Evolutionary conservation across 2,888 invertebrate species (phyloP), one percentile per base, ranked within the genome.

Genomic region (Julus scanicus): DNA sequence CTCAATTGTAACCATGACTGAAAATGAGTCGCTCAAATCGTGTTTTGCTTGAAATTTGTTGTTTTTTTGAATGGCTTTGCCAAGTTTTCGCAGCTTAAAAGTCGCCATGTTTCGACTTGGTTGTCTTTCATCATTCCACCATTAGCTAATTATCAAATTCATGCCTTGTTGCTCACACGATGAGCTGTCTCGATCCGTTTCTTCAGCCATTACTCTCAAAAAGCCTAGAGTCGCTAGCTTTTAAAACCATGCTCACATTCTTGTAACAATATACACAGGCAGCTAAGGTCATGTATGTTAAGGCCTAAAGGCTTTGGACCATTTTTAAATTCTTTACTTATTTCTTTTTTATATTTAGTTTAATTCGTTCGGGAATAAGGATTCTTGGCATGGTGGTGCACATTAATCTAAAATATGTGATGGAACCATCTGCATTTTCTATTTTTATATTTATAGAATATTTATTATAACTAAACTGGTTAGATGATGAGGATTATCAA

Each of bases 101-200:
- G 87, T 87, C 87, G 87, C 87, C 87, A 71, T 87, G 87, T 87
- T 87, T 87, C 87, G 40, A 87, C 37, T 63, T n/a, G 20, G 40
- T 80, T 87, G 86, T 87, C 87, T 87, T 87, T 87, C 80, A 80
- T 87, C 87, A 87, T 71, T 63, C 44, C 48, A 17, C 87, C 80
- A 80, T 87, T 87, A 87, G 87, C 87, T 87, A 87, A 87, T 87
- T 87, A 87, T 87, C 87, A 87, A 87, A 87, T 87, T 87, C 87
- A 87, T 87, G 87, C 71, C 80, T 87, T 87, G 87, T 87, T 87
- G 87, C 71, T 87, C 80, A 11, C 87, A 40, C 63, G 87, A 87
- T 87, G 80, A 80, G 87, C 87, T 87, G 87, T 87, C 87, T 63
- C 87, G 63, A 87, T 80, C 80, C 80, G 63, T 87, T 87, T 80